A percentile compares a stretch with the other conserved stretches of the same genome.
These are phyloP conservation scores for Diploscapter pachys DNA, from an alignment of 1,140 invertebrate genomes.

Conservation along the genomic window DNA sequence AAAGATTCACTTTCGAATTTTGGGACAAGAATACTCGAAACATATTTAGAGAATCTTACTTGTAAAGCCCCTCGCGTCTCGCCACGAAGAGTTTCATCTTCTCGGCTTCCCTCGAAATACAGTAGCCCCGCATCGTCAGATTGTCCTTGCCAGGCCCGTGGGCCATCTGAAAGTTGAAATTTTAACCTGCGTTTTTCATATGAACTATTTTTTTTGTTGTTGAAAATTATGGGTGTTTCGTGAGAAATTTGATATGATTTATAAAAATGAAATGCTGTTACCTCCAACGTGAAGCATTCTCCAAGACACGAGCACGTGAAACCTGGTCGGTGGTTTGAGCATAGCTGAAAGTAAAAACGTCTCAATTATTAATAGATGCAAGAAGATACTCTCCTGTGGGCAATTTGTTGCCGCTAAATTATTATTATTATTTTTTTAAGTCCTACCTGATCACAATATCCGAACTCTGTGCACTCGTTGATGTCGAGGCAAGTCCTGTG, in stretches of 20 bases:
- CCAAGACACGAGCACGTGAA: constrained; percentile 76
- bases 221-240: too few species aligned
- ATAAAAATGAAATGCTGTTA: background rate
- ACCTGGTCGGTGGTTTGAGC: constrained; percentile 76
- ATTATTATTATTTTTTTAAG: too few species aligned
- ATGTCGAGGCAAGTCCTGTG: constrained; percentile 82
- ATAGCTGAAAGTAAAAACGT: constrained; percentile 66
- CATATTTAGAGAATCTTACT: background rate
- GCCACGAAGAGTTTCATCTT: constrained; percentile 75
- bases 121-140: constrained; percentile 47
- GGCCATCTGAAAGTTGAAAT: constrained; percentile 65
- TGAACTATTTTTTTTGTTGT: too few species aligned
- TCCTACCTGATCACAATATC: constrained; percentile 76
- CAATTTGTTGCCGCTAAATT: too few species aligned
- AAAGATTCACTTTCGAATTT: background rate
- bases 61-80: constrained; percentile 69
- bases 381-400: too few species aligned
- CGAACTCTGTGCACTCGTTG: constrained; percentile 90
- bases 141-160: constrained; percentile 68
- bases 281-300: constrained; percentile 67
- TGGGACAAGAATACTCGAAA: too few species aligned
- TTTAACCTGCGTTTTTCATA: too few species aligned
- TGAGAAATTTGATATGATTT: too few species aligned
- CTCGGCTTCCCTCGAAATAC: constrained; percentile 51
- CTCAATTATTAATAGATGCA: too few species aligned